Evolutionary conservation across 2,797 vertebrate species (phyloP).

Genomic region (Trematomus bernacchii): DNA sequence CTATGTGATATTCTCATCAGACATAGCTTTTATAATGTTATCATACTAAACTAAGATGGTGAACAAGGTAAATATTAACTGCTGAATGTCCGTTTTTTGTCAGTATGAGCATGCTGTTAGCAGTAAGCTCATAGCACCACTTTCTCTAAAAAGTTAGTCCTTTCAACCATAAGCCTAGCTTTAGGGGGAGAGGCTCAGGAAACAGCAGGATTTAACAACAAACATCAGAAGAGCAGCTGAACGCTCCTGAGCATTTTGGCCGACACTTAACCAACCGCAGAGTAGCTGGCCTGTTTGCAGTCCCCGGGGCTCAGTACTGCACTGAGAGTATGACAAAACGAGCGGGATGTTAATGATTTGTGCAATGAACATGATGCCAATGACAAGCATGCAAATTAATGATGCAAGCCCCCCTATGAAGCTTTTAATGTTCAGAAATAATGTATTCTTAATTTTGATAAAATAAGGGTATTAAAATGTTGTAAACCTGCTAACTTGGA

Average conservation of each 20-base stretch:
- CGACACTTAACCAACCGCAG: constrained; percentile 37
- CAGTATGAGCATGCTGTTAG: neutral
- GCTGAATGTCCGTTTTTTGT: neutral
- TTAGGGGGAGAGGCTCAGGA: constrained; percentile 6
- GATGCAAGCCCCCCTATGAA: constrained; percentile 1
- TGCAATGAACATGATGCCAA: constrained; percentile 43
- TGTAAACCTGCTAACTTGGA: neutral
- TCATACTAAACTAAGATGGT: neutral
- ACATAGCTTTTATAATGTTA: neutral
- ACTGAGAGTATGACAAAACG: constrained; percentile 53
- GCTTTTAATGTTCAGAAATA: constrained; percentile 2
- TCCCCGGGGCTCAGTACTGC: constrained; percentile 33
- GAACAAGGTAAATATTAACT: too few relatives aligned
- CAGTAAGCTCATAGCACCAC: neutral
- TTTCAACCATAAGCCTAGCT: constrained; percentile 31
- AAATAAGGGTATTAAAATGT: neutral
- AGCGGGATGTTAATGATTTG: constrained; percentile 55
- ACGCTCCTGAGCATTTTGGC: constrained; percentile 39
- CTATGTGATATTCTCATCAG: neutral
- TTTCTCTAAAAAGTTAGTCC: constrained; percentile 20
- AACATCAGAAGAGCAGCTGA: constrained; percentile 57
- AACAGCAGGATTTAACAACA: constrained; percentile 27
- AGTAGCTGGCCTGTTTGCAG: constrained; percentile 14
- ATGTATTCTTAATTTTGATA: neutral
- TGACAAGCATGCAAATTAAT: constrained; percentile 30